These are phyloP conservation scores for Chelonus formosanus DNA, from an alignment of 2,888 invertebrate species.

Conservation along the genomic window DNA sequence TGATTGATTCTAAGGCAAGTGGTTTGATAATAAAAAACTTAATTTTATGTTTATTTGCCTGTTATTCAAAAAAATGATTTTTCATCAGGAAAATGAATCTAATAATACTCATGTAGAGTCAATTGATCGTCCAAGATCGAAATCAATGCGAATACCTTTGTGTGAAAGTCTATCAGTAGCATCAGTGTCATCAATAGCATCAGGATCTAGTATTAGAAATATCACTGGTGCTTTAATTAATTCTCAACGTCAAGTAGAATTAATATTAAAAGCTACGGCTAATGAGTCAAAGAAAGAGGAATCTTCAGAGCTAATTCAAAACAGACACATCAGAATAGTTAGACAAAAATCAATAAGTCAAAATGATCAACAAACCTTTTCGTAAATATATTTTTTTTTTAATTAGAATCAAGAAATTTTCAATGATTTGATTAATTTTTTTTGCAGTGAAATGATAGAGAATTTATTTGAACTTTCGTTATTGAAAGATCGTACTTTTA, in stretches of 20 bases:
- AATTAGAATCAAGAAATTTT: neutral
- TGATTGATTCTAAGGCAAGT: slow-evolving; percentile 47
- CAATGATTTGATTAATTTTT: slow-evolving; percentile 6
- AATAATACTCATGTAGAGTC: slow-evolving; percentile 49
- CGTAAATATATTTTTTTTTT: neutral
- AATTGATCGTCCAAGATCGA: slow-evolving; percentile 45
- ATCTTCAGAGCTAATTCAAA: too few relatives aligned
- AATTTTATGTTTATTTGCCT: neutral
- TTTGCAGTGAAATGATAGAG: slow-evolving; percentile 42
- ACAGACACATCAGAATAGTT: too few relatives aligned
- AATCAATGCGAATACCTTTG: slow-evolving; percentile 44
- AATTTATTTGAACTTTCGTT: slow-evolving; percentile 58
- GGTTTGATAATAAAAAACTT: neutral
- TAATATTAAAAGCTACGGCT: slow-evolving; percentile 4
- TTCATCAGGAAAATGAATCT: slow-evolving; percentile 21
- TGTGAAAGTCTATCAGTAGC: slow-evolving; percentile 46
- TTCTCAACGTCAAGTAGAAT: slow-evolving; percentile 33
- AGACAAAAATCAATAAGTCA: too few relatives aligned
- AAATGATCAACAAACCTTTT: neutral
- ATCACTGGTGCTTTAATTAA: slow-evolving; percentile 45
- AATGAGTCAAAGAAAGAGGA: slow-evolving; percentile 1
- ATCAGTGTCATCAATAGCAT: slow-evolving; percentile 42
- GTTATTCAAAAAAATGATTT: neutral
- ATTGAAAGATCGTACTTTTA: slow-evolving; percentile 55
- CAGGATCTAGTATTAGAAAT: slow-evolving; percentile 54